phyloP scores from a whole-genome alignment of 2,888 invertebrate species.

The Thereva unica region DNA sequence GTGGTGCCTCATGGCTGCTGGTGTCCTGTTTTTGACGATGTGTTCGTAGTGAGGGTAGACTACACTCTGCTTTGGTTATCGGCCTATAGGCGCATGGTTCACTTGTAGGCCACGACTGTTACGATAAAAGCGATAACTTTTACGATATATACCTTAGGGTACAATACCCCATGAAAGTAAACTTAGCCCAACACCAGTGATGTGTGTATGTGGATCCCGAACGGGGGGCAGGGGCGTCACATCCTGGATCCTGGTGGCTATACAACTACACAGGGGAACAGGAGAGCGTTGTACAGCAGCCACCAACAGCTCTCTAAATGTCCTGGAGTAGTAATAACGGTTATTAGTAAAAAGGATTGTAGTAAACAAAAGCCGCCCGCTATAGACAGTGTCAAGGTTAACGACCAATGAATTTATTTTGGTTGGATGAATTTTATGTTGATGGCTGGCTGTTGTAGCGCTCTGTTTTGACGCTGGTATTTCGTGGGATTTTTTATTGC shows the following conservation, averaged over 20 bases:
- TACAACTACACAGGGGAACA: neutral
- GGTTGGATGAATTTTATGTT: constrained; percentile 59
- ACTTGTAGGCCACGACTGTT: constrained; percentile 29
- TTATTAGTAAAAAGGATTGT: constrained; percentile 39
- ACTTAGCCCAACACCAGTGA: constrained; percentile 8
- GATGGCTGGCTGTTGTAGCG: constrained; percentile 44
- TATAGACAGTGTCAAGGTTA: constrained; percentile 57
- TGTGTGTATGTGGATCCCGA: neutral
- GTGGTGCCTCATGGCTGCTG: neutral
- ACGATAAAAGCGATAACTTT: constrained; percentile 24
- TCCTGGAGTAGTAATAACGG: constrained; percentile 40
- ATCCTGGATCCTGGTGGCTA: neutral
- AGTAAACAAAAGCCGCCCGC: constrained; percentile 38
- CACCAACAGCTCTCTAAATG: constrained; percentile 33
- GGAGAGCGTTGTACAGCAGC: neutral
- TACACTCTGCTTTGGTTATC: constrained; percentile 12
- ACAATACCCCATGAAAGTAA: constrained; percentile 11
- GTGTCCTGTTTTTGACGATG: neutral
- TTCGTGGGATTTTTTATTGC: constrained; percentile 34
- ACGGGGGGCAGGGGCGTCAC: neutral
- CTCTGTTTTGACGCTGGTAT: constrained; percentile 40
- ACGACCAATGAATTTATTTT: constrained; percentile 59
- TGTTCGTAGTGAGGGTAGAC: neutral
- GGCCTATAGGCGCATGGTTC: constrained; percentile 31
- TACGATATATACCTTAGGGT: neutral